Evolutionary conservation across 2,113 vertebrate species (phyloP), one percentile per base, ranked within the genome.

Genomic region (Brachyistius frenatus): DNA sequence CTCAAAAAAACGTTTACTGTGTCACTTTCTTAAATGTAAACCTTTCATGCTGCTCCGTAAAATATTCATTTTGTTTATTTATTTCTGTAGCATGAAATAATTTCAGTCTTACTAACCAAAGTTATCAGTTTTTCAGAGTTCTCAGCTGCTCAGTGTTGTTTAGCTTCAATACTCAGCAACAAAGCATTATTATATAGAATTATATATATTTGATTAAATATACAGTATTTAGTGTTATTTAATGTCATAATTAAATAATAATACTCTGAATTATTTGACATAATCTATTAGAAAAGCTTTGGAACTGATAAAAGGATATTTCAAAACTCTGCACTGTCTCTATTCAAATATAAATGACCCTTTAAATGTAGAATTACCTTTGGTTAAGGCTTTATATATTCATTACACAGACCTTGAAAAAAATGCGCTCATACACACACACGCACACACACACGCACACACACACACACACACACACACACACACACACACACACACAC

Each of bases 311-410:
- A 31, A 70, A 9, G 14, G 44, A 15, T 23, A 56, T 66, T 61
- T 65, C 2, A 53, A 56, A 33, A 44, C 30, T 57, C 35, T 32
- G 31, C 52, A 39, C 50, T 5, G 57, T 33, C 73, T 66, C 47
- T 16, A 4, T 67, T 44, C 13, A 58, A 55, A 36, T 65, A 67
- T 32, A 60, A 79, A 81, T 73, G 7, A 68, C 32, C 41, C 16
- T 47, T 53, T 61, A 70, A 68, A 73, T 73, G 49, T 37, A 11
- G 7, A 71, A 37, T 77, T 64, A 53, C 49, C 58, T 53, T 71
- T 49, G 23, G 58, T 65, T 61, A 57, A 54, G 69, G 53, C 39
- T 70, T 68, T 70, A 66, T 80, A 60, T 70, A 70, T 86, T 83
- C 60, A 64, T 36, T 8, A n/a, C 39, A 31, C 46, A 65, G 54